phyloP scores from a whole-genome alignment of 2,888 invertebrate species.

The Euzophera pinguis region DNA sequence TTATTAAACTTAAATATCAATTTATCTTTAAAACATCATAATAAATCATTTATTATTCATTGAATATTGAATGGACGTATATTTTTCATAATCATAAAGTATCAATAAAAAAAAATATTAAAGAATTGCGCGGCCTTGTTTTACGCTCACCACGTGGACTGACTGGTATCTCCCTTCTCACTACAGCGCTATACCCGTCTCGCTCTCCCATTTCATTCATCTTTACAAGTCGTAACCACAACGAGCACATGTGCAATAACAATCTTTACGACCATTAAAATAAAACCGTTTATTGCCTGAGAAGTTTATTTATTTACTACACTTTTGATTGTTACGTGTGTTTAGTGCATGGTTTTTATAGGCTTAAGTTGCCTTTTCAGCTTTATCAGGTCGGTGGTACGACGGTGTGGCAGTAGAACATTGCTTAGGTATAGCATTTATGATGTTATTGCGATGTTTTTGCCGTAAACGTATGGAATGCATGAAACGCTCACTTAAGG shows the following conservation, averaged over 20 bases:
- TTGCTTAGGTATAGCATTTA: constrained; percentile 79
- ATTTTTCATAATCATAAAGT: background rate
- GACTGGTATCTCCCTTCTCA: constrained; percentile 55
- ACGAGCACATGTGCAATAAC: constrained; percentile 65
- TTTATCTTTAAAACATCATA: too few species aligned
- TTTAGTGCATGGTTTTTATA: constrained; percentile 81
- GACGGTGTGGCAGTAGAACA: constrained; percentile 77
- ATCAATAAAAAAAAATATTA: constrained; percentile 22
- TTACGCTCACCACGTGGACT: constrained; percentile 72
- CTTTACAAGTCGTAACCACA: constrained; percentile 65
- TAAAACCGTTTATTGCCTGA: constrained; percentile 75
- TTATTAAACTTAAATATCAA: too few species aligned
- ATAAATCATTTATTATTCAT: too few species aligned
- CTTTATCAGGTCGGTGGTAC: constrained; percentile 78
- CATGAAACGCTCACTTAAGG: constrained; percentile 67
- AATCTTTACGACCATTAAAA: constrained; percentile 69
- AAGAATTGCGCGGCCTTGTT: constrained; percentile 59
- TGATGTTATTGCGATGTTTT: constrained; percentile 78
- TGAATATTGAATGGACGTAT: background rate
- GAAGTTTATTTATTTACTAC: constrained; percentile 73
- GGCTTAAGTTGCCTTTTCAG: constrained; percentile 79
- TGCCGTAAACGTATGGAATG: constrained; percentile 73
- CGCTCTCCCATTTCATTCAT: constrained; percentile 70
- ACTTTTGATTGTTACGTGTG: constrained; percentile 64
- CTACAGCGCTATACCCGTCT: constrained; percentile 46